Evolutionary conservation across 23 tunicate genomes (phyloP), one percentile per base, ranked within the genome.

Genomic region (Phallusia fumigata): DNA sequence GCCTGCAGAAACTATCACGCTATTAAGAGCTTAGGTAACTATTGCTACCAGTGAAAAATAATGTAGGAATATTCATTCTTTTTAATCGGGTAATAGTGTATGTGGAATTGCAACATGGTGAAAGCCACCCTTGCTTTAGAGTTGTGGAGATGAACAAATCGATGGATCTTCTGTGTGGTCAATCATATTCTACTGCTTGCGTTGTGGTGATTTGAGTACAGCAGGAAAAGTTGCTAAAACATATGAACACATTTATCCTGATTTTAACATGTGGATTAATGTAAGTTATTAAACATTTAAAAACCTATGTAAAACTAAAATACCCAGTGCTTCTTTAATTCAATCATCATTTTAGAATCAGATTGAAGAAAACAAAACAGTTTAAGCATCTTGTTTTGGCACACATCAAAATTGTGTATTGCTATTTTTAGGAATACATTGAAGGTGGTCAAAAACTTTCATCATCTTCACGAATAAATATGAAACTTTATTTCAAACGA

Each of bases 191-290:
- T 91, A 89, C 75, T 96, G 96, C 80, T 30, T 96, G 45, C 90
- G 99, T 12, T 91, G 99, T 77, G 99, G 99, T 24, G 96, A 96
- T 65, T 40, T 90, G 18, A 80, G 88, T 26, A 92, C 97, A 15
- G 97, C 93, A 21, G 45, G 36, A 0, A 90, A 84, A 24, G 83
- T 91, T 26, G 93, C 79, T 44, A 65, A 82, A 35, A 76, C 64
- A 16, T 50, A 78, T 40, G 85, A 88, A 30, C 86, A 91, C 8
- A 53, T 91, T 16, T 75, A 82, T 18, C 94, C 94, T 6, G 90
- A 94, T 24, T 82, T 94, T 45, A 52, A 69, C 31, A 81, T 76
- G 0, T 94, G 94, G 94, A 85, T 94, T 16, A 76, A 84, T 58
- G 94, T 89, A 35, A 89, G 58, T 45, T 35, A 10, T 21, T 10